Evolutionary conservation across 2,113 vertebrate genomes (phyloP), one percentile per base, ranked within the genome.

Genomic region (Catharus minimus): DNA sequence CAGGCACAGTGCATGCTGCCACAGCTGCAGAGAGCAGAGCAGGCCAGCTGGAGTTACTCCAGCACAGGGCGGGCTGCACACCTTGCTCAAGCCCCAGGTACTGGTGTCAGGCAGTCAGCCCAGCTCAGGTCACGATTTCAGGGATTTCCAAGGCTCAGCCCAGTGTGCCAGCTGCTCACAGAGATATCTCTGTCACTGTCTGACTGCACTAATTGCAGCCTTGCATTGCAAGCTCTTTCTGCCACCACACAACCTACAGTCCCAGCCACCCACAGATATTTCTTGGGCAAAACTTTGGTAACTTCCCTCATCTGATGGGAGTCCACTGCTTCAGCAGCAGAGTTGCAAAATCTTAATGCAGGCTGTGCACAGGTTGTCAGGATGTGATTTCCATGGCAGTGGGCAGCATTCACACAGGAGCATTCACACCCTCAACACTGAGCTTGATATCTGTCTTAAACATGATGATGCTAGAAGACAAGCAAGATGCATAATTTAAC

Each of bases 121-220:
- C 85, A 38, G 71, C 61, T 61, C 55, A 3, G 57, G 36, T 66
- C 64, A 56, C 0, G 0, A 43, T 19, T 86, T 61, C 76, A 81
- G 73, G 65, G 80, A 33, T 81, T 88, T 60, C 76, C 80, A 74
- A 74, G 69, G 68, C 68, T 14, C 88, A 81, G 52, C 81, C 55
- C 57, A 2, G 21, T 2, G 47, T 50, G 47, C 49, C 0, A 0
- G 53, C 57, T 44, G 23, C 69, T 67, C 39, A 13, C 46, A 62
- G 50, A 53, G 32, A 30, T 1, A 55, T 32, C 79, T 50, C 13
- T 46, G 15, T 33, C 3, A 0, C 15, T 28, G 38, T 24, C 47
- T 36, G 57, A 50, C 68, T 1, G 0, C 21, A 11, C 8, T 28
- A 50, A 93, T 0, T 47, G 33, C 56, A 44, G 64, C 20, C 46